A percentile compares a stretch with the other conserved stretches of the same genome.
Conservation (phyloP, 2,888 invertebrate genomes). For the Mantis religiosa region DNA sequence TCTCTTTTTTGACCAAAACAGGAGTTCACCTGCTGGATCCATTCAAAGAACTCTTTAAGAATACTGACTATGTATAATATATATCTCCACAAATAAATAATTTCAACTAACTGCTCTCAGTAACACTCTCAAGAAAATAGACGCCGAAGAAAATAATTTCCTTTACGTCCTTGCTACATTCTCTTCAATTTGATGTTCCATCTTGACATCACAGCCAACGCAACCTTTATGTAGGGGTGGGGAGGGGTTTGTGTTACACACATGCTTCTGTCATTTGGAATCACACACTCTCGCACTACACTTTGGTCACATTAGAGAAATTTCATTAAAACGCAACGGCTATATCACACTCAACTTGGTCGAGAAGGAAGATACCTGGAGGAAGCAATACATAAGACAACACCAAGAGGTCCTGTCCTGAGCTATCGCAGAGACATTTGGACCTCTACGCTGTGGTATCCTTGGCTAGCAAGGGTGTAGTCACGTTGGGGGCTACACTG, state of each 20-base stretch:
- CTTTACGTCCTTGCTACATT: background rate
- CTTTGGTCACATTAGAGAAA: background rate
- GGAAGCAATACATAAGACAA: background rate
- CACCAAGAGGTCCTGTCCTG: background rate
- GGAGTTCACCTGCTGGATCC: background rate
- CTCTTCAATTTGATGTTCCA: background rate
- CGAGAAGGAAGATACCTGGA: background rate
- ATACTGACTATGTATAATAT: background rate
- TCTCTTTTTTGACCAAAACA: no score
- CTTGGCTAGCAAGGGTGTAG: conserved; percentile 20
- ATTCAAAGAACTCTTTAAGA: background rate
- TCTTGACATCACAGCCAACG: background rate
- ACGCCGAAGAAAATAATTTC: background rate
- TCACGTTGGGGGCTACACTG: conserved; percentile 3
- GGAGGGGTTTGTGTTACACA: background rate
- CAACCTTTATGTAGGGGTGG: background rate
- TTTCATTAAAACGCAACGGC: background rate
- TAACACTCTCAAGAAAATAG: background rate
- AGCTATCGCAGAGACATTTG: background rate
- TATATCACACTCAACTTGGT: background rate
- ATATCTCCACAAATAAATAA: background rate
- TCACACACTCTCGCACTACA: background rate
- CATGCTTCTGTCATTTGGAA: background rate
- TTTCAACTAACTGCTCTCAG: background rate
- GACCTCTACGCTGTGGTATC: conserved; percentile 9